Evolutionary conservation across 2,888 invertebrate species (phyloP), one percentile per base, ranked within the genome.

Genomic region (Scelioninae gen. 2): DNA sequence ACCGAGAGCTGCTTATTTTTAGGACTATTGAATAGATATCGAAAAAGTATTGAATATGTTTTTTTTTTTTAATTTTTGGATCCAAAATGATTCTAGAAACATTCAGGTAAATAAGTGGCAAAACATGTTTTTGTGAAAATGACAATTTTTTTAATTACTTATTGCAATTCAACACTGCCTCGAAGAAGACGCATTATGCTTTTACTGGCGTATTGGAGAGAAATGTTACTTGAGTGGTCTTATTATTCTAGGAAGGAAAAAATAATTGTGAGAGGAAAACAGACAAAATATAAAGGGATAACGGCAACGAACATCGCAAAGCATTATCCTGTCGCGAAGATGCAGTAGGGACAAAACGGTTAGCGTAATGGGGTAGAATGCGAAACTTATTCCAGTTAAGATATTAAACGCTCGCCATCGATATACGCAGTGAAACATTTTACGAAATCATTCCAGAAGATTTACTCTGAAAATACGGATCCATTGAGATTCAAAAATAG

Each of bases 301-400:
- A 76, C 73, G 73, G 77, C 74, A 78, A 69, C 73, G 69, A 74
- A 65, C 72, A 70, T 68, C 39, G 77, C 67, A 74, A 70, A 78
- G 79, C 74, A 78, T 81, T 79, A 81, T 78, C 79, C 78, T 67
- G 78, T 78, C 76, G 79, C 78, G 75, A 80, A 77, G 78, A 78
- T 68, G 78, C 76, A 78, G 78, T 76, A 78, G 78, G 77, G 81
- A 79, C 79, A 79, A 75, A 77, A 76, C 77, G 79, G 79, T 82
- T 81, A 79, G 79, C 76, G 80, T 81, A 82, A 82, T 81, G 81
- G 82, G 79, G 79, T 80, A 81, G 80, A 82, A 81, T 81, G 78
- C 77, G 69, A 76, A 77, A 81, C 80, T 82, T 81, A 81, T 81
- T 82, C 78, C 78, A 75, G 79, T 81, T 79, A 79, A 79, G 79